These are phyloP conservation scores for Grammomys dolichurus DNA, from an alignment of 2,113 vertebrate species.

Conservation along the genomic window DNA sequence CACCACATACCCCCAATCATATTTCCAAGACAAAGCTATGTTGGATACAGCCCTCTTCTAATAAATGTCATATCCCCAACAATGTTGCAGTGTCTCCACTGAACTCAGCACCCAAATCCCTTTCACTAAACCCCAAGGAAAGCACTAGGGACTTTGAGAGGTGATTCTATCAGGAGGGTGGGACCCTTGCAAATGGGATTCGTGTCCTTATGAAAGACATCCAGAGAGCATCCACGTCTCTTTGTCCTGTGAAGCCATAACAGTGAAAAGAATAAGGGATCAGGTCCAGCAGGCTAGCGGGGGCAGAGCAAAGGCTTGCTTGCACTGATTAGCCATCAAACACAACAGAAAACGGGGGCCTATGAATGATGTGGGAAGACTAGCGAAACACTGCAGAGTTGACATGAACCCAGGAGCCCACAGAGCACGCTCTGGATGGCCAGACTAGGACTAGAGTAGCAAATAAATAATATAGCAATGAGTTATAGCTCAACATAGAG, in stretches of 20 bases:
- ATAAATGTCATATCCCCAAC: not conserved
- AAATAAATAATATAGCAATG: not conserved
- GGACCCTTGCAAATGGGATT: not conserved
- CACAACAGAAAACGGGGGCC: not conserved
- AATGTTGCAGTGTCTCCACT: not conserved
- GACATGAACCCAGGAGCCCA: not conserved
- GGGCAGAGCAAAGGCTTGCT: not conserved
- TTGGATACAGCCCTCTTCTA: not conserved
- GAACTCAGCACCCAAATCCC: not conserved
- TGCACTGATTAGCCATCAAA: too few species aligned
- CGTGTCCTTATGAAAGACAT: not conserved
- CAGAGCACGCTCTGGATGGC: accelerated
- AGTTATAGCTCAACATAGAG: too few species aligned
- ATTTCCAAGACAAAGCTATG: not conserved
- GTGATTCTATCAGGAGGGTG: not conserved
- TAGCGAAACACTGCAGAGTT: not conserved
- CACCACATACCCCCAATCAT: not conserved
- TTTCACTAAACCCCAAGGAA: not conserved
- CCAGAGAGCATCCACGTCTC: not conserved
- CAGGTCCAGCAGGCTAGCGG: not conserved
- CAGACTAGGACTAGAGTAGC: not conserved
- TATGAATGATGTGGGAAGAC: not conserved
- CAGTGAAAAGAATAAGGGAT: too few species aligned
- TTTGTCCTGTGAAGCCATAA: not conserved
- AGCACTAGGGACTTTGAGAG: not conserved